Base-by-base conservation (phyloP, 2,113 vertebrate species). In the Salminus brasiliensis region DNA sequence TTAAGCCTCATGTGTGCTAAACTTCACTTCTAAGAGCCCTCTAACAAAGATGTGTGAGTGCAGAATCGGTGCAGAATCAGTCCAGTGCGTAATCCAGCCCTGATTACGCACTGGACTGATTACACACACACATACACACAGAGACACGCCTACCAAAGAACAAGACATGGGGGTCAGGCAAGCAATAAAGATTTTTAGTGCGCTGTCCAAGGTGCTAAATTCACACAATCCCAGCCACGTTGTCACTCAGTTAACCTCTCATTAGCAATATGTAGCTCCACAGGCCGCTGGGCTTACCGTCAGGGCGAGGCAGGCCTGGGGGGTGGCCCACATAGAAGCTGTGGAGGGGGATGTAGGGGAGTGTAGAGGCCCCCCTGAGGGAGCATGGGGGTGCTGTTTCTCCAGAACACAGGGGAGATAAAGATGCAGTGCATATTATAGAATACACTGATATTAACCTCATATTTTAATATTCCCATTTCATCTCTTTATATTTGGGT, bases 151-250 rank as follows among this genome's bases (percentile, higher is more conserved):
- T 45, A 25, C 16, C 89, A 92, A 90, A 90, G 92, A 93, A 94
- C 92, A 93, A 93, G 93, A 93, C 89, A 92, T 91, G 90, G 91
- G 90, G 94, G 93, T 94, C 93, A 95, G 94, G 90, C 93, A 95
- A 94, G 94, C 94, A 95, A 95, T 95, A 95, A 95, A 94, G 92
- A 94, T 92, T 95, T 83, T 94, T 93, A 95, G 94, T 94, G 94
- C 94, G 94, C 95, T 95, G 94, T 96, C 95, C 94, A 94, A 95
- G 94, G 95, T 95, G 94, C 95, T 96, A 96, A 96, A 95, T 95
- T 95, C 93, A 94, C 94, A 94, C 94, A 94, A 95, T 95, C 95
- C 95, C 93, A 93, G 93, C 90, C 94, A 92, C 92, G 91, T 92
- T 92, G 94, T 92, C 93, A 90, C 91, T 93, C 92, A 93, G 94